Base-by-base conservation (phyloP, 2,113 vertebrate species). In the Atractosteus spatula region DNA sequence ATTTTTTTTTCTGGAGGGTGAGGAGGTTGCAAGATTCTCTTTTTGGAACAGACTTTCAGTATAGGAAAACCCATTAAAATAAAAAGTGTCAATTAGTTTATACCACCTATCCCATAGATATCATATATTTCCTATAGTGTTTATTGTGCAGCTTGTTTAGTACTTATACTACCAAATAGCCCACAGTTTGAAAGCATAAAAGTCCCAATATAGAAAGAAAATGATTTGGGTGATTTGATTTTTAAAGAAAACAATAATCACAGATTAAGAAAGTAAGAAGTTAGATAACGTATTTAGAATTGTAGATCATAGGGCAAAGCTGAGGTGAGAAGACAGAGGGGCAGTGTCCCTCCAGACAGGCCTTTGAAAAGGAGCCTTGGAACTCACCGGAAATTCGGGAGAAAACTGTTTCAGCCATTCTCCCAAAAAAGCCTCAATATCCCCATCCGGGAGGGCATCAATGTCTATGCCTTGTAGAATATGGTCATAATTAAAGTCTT, bases 401-500 rank as follows among this genome's bases (percentile, higher is more conserved):
- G 91, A 88, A 87, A 91, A 85, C 87, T 92, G 87, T 88, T 89
- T 92, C 87, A 92, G 91, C 85, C 89, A 94, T 84, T 93, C 89
- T 93, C 90, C 83, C 91, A 94, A 88, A 92, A 92, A 86, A 89
- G 91, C 88, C 91, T 92, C 85, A 89, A 92, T 85, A 89, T 92
- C 86, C 88, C 93, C 94, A 91, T 94, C 93, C 82, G 91, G 90
- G 87, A 94, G 92, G 90, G 88, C 91, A 82, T 93, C 93, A 92
- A 92, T 91, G 86, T 93, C 89, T 94, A 96, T 93, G 87, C 91
- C 96, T 94, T 94, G 90, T 92, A 96, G 92, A 91, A 95, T 92
- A 86, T 89, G 95, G 82, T 93, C 91, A 91, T 92, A 89, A 95
- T 82, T 93, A 95, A 95, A 87, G 89, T 96, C 93, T 94, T 96